Evolutionary conservation across 2,888 invertebrate species (phyloP).

Genomic region (Mantis religiosa): DNA sequence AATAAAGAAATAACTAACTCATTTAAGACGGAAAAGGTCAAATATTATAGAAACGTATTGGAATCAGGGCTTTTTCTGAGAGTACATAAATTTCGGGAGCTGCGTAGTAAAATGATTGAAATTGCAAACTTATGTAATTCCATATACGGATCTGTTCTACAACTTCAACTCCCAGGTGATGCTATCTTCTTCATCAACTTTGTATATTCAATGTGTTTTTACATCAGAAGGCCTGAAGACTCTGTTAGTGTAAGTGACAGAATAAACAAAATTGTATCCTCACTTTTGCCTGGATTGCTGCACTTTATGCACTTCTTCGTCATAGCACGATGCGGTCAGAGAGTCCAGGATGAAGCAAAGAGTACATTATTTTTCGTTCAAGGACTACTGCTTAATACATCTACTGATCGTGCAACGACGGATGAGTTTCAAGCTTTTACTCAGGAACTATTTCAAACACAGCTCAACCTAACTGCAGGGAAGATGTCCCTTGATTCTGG

Average conservation of each 20-base stretch:
- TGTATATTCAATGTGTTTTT: not conserved
- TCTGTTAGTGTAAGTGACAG: not conserved
- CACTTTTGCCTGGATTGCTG: not conserved
- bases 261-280: not conserved
- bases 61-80: no score
- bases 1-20: not conserved
- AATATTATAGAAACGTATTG: no score
- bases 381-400: not conserved
- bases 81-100: not conserved
- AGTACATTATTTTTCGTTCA: not conserved
- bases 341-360: not conserved
- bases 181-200: not conserved
- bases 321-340: not conserved
- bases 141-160: not conserved
- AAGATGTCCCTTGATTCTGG: not conserved
- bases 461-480: not conserved
- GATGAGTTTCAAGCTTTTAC: not conserved
- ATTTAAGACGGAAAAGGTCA: not conserved
- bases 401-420: not conserved
- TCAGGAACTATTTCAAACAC: not conserved
- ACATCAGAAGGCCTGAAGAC: not conserved
- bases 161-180: not conserved
- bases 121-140: not conserved
- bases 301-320: not conserved
- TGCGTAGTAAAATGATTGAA: not conserved